Conservation (phyloP, 2,113 vertebrate species). For the Holacanthus passer region DNA sequence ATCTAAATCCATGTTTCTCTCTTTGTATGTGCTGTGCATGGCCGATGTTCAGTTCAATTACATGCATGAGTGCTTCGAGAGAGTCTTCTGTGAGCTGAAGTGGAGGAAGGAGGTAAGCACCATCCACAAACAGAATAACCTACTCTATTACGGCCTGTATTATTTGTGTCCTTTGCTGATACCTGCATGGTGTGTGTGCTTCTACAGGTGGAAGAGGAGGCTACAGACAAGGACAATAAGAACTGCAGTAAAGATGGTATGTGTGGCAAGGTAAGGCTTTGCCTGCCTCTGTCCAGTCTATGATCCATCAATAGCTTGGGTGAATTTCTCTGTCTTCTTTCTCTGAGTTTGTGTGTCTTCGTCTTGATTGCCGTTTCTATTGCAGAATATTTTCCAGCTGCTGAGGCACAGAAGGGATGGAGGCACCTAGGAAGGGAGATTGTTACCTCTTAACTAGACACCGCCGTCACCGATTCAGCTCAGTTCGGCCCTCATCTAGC, state of each 20-base stretch:
- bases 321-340: conserved; percentile 18
- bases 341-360: conserved; percentile 21
- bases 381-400: conserved; percentile 97
- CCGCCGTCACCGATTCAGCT: conserved; percentile 32
- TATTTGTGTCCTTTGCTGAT: neutral
- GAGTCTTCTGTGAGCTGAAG: conserved; percentile 97
- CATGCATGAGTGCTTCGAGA: conserved; percentile 98
- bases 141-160: neutral
- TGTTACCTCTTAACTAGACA: conserved; percentile 76
- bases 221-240: conserved; percentile 88
- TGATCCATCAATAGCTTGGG: conserved; percentile 10
- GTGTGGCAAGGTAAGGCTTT: conserved; percentile 90
- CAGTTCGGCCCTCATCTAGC: conserved; percentile 45
- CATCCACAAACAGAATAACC: neutral
- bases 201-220: conserved; percentile 88
- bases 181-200: neutral
- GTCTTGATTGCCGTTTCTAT: conserved; percentile 70
- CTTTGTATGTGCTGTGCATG: conserved; percentile 21
- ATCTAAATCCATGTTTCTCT: conserved; percentile 24
- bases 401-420: conserved; percentile 93
- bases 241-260: conserved; percentile 90
- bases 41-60: conserved; percentile 91
- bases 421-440: conserved; percentile 89
- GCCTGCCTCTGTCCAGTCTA: conserved; percentile 76
- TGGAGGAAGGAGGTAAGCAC: conserved; percentile 94